phyloP scores from a whole-genome alignment of 2,797 vertebrate species.

The Danio jaintianensis region DNA sequence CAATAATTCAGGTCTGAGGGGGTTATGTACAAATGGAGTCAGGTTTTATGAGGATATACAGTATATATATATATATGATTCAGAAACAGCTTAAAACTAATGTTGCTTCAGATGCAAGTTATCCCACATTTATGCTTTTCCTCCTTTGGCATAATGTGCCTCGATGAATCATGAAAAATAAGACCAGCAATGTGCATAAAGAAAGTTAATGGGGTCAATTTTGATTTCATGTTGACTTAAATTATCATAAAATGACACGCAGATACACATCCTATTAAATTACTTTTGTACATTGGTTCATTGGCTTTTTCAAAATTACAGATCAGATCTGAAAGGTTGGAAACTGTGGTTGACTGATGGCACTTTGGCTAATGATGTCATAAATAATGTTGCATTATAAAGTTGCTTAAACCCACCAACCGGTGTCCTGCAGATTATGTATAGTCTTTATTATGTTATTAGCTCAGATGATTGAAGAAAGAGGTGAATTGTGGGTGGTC shows the following conservation, averaged over 20 bases:
- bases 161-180: not conserved
- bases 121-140: not conserved
- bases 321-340: conserved; percentile 6
- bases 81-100: not conserved
- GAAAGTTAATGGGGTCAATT: not conserved
- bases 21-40: too few species aligned
- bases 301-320: conserved; percentile 11
- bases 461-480: conserved; percentile 18
- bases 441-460: conserved; percentile 44
- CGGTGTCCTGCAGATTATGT: conserved; percentile 43
- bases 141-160: not conserved
- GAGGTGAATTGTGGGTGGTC: conserved; percentile 52
- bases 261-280: not conserved
- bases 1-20: too few species aligned
- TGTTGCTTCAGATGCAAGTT: not conserved
- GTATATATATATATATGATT: too few species aligned
- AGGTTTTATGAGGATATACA: too few species aligned
- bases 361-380: conserved; percentile 33
- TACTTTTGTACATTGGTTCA: not conserved
- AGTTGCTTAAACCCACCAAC: conserved; percentile 9
- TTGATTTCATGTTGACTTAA: conserved; percentile 10
- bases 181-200: not conserved
- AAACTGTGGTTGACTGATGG: not conserved
- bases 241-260: not conserved
- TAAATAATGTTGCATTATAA: conserved; percentile 23